Evolutionary conservation across 2,797 vertebrate species (phyloP).

Genomic region (Psittacula echo): DNA sequence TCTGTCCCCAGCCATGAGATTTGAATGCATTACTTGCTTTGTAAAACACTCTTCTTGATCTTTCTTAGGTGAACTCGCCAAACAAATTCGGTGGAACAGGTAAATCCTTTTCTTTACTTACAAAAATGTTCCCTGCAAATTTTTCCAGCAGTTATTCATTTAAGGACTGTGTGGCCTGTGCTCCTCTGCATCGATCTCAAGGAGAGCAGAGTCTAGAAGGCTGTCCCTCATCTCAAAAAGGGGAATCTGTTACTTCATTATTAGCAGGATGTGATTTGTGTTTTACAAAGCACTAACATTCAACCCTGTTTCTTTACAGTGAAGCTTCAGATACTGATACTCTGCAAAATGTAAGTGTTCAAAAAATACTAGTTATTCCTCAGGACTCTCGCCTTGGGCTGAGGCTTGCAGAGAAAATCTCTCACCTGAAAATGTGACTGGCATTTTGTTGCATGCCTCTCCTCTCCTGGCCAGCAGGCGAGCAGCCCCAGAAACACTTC

Average conservation of each 20-base stretch:
- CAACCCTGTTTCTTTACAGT: neutral
- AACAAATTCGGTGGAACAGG: neutral
- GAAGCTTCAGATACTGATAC: neutral
- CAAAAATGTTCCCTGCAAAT: neutral
- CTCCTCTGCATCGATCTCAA: neutral
- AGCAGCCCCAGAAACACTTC: neutral
- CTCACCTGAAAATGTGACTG: neutral
- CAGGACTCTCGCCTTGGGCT: neutral
- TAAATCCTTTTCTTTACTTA: constrained; percentile 12
- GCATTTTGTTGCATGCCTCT: neutral
- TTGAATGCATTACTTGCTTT: neutral
- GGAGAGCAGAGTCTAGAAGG: neutral
- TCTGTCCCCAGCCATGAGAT: neutral
- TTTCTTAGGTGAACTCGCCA: neutral
- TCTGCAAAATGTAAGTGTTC: neutral
- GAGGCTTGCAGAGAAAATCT: neutral
- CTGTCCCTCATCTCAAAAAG: neutral
- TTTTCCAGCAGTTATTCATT: neutral
- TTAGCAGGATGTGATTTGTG: neutral
- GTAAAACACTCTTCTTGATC: neutral
- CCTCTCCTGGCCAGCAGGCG: neutral
- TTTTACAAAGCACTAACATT: neutral
- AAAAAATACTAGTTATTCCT: neutral
- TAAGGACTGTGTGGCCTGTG: neutral
- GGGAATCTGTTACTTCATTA: neutral